Conservation (phyloP, 2,888 invertebrate genomes). For the Xylota sylvarum region DNA sequence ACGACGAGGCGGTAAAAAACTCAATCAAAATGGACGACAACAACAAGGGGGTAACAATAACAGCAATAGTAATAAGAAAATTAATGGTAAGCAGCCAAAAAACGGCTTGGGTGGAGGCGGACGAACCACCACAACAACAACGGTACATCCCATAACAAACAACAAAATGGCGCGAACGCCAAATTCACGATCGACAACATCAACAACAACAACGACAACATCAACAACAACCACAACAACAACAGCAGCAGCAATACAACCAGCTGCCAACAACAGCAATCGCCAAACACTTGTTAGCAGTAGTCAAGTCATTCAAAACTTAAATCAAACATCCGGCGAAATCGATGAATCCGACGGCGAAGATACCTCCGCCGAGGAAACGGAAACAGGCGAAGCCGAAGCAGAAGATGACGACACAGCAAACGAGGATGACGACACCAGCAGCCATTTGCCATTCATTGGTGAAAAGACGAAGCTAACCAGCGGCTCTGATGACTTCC, state of each 20-base stretch:
- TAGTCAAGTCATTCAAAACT: constrained; percentile 67
- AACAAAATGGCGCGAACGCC: constrained; percentile 70
- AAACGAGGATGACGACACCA: constrained; percentile 80
- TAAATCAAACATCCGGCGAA: constrained; percentile 59
- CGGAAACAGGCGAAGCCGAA: constrained; percentile 72
- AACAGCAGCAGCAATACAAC: constrained; percentile 44
- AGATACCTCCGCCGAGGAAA: constrained; percentile 71
- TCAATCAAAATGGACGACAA: constrained; percentile 78
- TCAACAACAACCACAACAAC: constrained; percentile 33
- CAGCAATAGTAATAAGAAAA: constrained; percentile 77
- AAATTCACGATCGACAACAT: constrained; percentile 74
- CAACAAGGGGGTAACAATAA: constrained; percentile 77
- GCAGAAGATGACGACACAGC: constrained; percentile 77
- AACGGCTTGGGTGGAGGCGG: constrained; percentile 74
- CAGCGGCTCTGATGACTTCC: constrained; percentile 81
- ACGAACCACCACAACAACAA: constrained; percentile 76
- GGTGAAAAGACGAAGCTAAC: constrained; percentile 79
- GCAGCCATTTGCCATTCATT: constrained; percentile 74
- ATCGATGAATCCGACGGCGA: constrained; percentile 76
- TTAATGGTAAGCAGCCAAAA: constrained; percentile 70
- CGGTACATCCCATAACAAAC: constrained; percentile 77
- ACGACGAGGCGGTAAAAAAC: constrained; percentile 76
- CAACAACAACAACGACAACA: constrained; percentile 54
- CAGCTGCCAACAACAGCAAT: constrained; percentile 68
- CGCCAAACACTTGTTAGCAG: constrained; percentile 70